phyloP scores from a whole-genome alignment of 2,888 invertebrate species.

The Alsophila aescularia region DNA sequence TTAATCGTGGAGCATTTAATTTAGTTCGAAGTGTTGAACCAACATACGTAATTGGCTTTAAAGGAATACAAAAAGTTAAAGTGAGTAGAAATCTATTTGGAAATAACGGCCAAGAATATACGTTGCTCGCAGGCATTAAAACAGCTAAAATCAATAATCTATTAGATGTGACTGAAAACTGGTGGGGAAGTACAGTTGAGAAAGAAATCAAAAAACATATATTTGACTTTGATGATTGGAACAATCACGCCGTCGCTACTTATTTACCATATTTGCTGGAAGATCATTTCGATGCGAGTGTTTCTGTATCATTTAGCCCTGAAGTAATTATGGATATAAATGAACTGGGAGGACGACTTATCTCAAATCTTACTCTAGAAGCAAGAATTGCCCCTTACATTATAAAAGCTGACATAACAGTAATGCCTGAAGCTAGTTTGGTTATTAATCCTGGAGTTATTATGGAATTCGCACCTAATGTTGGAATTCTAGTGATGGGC shows the following conservation, averaged over 20 bases:
- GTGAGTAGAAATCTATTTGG: slow-evolving; percentile 95
- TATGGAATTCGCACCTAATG: slow-evolving; percentile 97
- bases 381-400: slow-evolving; percentile 89
- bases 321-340: slow-evolving; percentile 85
- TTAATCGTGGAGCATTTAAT: slow-evolving; percentile 56
- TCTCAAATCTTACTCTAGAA: slow-evolving; percentile 86
- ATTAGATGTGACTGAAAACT: slow-evolving; percentile 96
- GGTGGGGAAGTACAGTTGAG: slow-evolving; percentile 95
- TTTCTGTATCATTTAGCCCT: slow-evolving; percentile 88
- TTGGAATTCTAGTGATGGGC: slow-evolving; percentile 97
- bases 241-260: slow-evolving; percentile 96
- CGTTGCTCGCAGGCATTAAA: slow-evolving; percentile 95
- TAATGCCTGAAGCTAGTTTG: slow-evolving; percentile 96
- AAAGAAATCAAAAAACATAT: slow-evolving; percentile 91
- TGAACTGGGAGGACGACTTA: slow-evolving; percentile 90
- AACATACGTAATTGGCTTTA: slow-evolving; percentile 94
- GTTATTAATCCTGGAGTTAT: slow-evolving; percentile 95
- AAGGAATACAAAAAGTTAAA: slow-evolving; percentile 97
- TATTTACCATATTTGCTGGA: slow-evolving; percentile 94
- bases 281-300: slow-evolving; percentile 90
- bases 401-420: slow-evolving; percentile 95
- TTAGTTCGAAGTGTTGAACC: slow-evolving; percentile 80
- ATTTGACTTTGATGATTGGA: slow-evolving; percentile 99
- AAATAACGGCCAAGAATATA: slow-evolving; percentile 93
- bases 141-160: slow-evolving; percentile 94